Percentiles rank a stretch among this genome's conserved stretches.
These are phyloP conservation scores for Amaurobius ferox DNA, from an alignment of 2,888 invertebrate genomes.

Conservation along the genomic window DNA sequence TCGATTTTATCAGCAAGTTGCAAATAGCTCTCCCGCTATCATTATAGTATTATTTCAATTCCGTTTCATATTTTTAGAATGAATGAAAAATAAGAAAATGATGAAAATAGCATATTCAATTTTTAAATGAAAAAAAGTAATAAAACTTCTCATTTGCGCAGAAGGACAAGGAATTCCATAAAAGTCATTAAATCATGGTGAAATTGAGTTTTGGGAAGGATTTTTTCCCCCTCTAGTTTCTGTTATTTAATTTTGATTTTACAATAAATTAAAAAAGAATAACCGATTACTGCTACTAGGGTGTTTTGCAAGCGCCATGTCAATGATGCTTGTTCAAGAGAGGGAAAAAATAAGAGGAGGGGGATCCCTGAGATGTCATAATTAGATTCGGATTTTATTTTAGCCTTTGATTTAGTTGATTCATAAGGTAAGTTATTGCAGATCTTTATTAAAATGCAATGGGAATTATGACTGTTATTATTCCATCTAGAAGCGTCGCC, in stretches of 20 bases:
- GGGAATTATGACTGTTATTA: neutral
- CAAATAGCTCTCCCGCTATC: neutral
- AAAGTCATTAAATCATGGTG: slow-evolving; percentile 10
- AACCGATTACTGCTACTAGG: neutral
- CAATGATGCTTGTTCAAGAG: neutral
- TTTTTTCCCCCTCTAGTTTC: neutral
- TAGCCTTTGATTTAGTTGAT: neutral
- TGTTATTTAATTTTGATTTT: slow-evolving; percentile 18
- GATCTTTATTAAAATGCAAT: neutral
- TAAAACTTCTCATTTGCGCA: neutral
- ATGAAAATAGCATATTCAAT: neutral
- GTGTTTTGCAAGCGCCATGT: neutral
- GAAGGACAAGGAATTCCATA: neutral
- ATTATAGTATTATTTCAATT: neutral
- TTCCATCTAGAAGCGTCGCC: neutral
- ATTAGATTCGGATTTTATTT: slow-evolving; percentile 11
- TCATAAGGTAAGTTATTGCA: neutral
- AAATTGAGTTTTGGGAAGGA: neutral
- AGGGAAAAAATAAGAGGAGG: neutral
- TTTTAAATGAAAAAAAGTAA: neutral
- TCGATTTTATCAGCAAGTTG: slow-evolving; percentile 6
- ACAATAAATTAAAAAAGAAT: slow-evolving; percentile 4
- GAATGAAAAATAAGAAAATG: neutral
- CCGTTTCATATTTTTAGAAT: slow-evolving; percentile 1
- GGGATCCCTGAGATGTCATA: neutral